phyloP scores from a whole-genome alignment of 2,797 vertebrate species.

The Ceyx erithaca region DNA sequence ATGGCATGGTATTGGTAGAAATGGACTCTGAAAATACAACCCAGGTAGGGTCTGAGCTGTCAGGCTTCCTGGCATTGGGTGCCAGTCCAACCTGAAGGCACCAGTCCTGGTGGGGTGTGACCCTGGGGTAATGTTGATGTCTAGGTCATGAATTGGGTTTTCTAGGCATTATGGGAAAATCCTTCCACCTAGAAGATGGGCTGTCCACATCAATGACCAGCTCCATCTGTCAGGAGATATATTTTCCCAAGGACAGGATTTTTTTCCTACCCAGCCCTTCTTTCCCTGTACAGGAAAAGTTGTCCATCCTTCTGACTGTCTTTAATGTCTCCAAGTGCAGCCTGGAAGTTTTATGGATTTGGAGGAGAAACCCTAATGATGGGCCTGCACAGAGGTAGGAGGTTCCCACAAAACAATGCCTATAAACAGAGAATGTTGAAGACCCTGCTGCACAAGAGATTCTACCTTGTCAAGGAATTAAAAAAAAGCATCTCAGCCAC shows the following conservation, averaged over 20 bases:
- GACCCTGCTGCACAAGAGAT: background rate
- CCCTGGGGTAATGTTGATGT: background rate
- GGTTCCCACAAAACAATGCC: background rate
- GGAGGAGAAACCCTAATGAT: background rate
- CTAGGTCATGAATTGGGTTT: background rate
- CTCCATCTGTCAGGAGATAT: background rate
- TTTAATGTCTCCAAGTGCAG: background rate
- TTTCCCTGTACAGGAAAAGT: background rate
- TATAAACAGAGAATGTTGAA: background rate
- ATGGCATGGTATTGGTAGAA: background rate
- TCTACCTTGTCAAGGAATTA: background rate
- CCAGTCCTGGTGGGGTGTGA: accelerated
- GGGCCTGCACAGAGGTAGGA: background rate
- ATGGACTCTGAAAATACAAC: background rate
- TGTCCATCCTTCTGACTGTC: background rate
- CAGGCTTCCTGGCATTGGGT: accelerated
- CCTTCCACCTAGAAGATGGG: background rate
- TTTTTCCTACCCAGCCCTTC: background rate
- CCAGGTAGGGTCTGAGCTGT: background rate
- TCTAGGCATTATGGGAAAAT: accelerated
- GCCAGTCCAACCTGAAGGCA: background rate
- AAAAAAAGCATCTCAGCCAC: background rate
- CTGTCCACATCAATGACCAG: background rate
- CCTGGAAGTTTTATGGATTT: background rate
- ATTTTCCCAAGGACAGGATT: background rate